phyloP scores from a whole-genome alignment of 1,140 invertebrate species.

The Popillia japonica region DNA sequence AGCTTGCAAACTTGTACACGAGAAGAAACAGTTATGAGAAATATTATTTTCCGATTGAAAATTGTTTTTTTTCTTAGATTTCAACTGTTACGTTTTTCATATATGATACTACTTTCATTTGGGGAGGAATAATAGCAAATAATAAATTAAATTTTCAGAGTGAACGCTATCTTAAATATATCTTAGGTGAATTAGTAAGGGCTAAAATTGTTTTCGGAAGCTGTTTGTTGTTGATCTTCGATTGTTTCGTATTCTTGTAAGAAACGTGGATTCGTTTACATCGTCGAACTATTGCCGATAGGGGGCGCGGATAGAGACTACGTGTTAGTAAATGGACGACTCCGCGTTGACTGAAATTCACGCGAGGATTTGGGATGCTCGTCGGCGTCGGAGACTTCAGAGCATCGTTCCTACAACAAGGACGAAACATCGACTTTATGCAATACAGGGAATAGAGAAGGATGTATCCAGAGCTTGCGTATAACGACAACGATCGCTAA shows the following conservation, averaged over 20 bases:
- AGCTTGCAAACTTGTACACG: conserved; percentile 30
- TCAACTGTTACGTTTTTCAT: background rate
- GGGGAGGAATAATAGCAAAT: background rate
- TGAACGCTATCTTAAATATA: background rate
- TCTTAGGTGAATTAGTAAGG: background rate
- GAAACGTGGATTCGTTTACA: conserved; percentile 12
- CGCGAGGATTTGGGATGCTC: conserved; percentile 17
- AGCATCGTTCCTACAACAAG: background rate
- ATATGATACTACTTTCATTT: background rate
- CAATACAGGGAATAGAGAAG: background rate
- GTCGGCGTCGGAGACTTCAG: conserved; percentile 25
- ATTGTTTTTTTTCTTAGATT: conserved; percentile 5
- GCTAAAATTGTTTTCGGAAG: background rate
- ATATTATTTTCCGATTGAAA: background rate
- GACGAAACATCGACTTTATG: background rate
- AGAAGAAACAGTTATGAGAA: background rate
- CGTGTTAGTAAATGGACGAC: background rate
- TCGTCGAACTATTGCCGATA: conserved; percentile 19
- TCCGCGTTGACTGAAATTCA: conserved; percentile 21
- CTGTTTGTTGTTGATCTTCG: conserved; percentile 1
- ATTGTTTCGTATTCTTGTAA: background rate
- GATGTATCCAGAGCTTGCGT: background rate
- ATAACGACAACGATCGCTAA: background rate
- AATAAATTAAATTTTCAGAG: conserved; percentile 19
- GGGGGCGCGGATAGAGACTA: conserved; percentile 4